Percentiles rank a stretch among this genome's conserved stretches.
Evolutionary conservation across 2,797 vertebrate species (phyloP).

Genomic region (Hippopotamyrus pictus): DNA sequence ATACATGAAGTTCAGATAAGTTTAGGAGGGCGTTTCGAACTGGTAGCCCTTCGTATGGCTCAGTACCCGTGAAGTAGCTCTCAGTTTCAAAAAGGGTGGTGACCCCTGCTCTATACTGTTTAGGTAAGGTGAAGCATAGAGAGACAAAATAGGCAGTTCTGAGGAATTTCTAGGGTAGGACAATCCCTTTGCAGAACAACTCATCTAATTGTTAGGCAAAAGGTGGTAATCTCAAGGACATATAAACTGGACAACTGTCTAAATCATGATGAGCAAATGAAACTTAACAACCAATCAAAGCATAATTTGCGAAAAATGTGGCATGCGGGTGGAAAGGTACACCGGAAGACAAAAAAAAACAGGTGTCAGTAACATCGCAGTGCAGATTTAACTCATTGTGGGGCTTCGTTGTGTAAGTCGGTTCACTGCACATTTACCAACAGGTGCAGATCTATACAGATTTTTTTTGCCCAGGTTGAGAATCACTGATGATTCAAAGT

Average conservation of each 20-base stretch:
- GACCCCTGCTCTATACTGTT: background rate
- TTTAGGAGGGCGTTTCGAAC: background rate
- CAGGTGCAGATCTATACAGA: background rate
- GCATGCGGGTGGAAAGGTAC: background rate
- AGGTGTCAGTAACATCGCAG: background rate
- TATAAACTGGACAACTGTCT: background rate
- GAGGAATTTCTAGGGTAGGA: background rate
- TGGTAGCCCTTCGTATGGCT: background rate
- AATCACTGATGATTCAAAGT: background rate
- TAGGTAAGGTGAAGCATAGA: background rate
- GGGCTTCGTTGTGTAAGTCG: background rate
- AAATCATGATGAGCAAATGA: background rate
- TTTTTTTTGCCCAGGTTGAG: background rate
- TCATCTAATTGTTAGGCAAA: background rate
- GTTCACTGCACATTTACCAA: background rate
- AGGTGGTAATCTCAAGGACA: background rate
- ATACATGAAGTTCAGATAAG: background rate
- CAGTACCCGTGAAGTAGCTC: background rate
- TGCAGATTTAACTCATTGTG: background rate
- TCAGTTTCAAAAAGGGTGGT: background rate
- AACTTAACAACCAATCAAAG: background rate
- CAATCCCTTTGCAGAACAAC: background rate
- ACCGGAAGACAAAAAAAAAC: background rate
- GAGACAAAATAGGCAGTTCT: background rate
- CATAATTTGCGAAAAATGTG: background rate